These are phyloP conservation scores for Heliconius melpomene DNA, from an alignment of 1,140 invertebrate genomes.

Conservation along the genomic window DNA sequence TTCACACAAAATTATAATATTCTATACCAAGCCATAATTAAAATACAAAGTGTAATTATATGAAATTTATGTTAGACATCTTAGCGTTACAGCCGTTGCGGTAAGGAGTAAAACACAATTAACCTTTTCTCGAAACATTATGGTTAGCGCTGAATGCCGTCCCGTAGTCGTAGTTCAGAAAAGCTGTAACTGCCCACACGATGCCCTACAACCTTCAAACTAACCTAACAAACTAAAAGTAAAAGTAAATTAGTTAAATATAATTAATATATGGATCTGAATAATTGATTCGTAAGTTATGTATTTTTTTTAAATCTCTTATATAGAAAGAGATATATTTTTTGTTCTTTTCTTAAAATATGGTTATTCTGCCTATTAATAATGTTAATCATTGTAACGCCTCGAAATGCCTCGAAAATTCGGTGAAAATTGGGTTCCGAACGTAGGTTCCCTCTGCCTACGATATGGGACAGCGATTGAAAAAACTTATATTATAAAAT, in stretches of 20 bases:
- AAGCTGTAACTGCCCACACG: slow-evolving; percentile 67
- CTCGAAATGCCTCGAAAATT: too few relatives aligned
- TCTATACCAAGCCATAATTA: slow-evolving; percentile 28
- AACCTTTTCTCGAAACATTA: slow-evolving; percentile 62
- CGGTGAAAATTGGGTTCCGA: too few relatives aligned
- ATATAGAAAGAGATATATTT: too few relatives aligned
- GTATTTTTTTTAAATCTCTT: background rate
- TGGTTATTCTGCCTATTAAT: too few relatives aligned
- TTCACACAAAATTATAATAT: background rate
- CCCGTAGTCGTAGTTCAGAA: slow-evolving; percentile 51
- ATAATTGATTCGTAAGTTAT: background rate
- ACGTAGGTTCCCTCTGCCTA: too few relatives aligned
- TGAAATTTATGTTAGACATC: slow-evolving; percentile 35
- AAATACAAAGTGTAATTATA: slow-evolving; percentile 35
- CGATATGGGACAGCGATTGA: too few relatives aligned
- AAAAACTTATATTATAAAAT: too few relatives aligned
- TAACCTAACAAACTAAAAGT: background rate
- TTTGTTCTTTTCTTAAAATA: background rate
- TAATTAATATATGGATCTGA: background rate
- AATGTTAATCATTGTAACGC: too few relatives aligned
- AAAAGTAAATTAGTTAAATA: background rate
- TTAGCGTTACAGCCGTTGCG: slow-evolving; percentile 33
- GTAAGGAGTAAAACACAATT: slow-evolving; percentile 45
- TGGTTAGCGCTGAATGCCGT: slow-evolving; percentile 40
- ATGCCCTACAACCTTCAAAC: slow-evolving; percentile 42